A percentile compares a stretch with the other conserved stretches of the same genome.
Evolutionary conservation across 2,113 vertebrate genomes (phyloP).

Genomic region (Varanus salvator): DNA sequence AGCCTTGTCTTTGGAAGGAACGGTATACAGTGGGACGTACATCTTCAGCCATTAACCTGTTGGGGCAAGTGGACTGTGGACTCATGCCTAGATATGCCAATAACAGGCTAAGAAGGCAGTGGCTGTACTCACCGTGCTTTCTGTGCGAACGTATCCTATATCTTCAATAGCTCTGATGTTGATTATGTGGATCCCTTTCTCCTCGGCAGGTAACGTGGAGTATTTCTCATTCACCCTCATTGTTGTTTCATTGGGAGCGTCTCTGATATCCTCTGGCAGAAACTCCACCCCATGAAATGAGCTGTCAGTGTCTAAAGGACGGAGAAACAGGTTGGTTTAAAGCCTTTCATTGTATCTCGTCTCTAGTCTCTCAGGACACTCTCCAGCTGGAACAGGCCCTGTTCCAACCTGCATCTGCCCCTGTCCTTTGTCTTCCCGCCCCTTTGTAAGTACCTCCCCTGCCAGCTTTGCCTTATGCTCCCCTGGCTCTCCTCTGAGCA

Average conservation of each 20-base stretch:
- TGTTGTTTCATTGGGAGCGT: conserved; percentile 48
- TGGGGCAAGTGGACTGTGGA: neutral
- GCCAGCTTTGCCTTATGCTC: conserved; percentile 45
- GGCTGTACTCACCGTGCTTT: conserved; percentile 78
- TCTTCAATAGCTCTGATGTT: conserved; percentile 72
- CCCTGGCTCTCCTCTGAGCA: conserved; percentile 27
- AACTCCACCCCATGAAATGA: conserved; percentile 72
- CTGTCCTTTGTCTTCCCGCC: conserved; percentile 51
- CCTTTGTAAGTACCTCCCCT: conserved; percentile 38
- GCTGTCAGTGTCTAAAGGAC: conserved; percentile 57
- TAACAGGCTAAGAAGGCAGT: accelerated
- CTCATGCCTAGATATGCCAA: neutral
- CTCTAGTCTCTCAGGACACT: conserved; percentile 62
- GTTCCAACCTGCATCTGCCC: conserved; percentile 31
- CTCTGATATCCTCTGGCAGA: conserved; percentile 62
- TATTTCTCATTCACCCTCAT: conserved; percentile 83
- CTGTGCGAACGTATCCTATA: conserved; percentile 79
- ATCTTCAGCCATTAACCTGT: neutral
- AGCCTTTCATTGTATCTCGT: conserved; percentile 42
- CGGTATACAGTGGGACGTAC: too few relatives aligned
- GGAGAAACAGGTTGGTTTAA: conserved; percentile 49
- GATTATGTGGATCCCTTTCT: conserved; percentile 78
- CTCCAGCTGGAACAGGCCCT: conserved; percentile 57
- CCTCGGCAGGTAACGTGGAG: conserved; percentile 74
- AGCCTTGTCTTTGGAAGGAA: neutral